Base-by-base conservation (phyloP, 2,797 vertebrate species). In the Zalophus californianus region DNA sequence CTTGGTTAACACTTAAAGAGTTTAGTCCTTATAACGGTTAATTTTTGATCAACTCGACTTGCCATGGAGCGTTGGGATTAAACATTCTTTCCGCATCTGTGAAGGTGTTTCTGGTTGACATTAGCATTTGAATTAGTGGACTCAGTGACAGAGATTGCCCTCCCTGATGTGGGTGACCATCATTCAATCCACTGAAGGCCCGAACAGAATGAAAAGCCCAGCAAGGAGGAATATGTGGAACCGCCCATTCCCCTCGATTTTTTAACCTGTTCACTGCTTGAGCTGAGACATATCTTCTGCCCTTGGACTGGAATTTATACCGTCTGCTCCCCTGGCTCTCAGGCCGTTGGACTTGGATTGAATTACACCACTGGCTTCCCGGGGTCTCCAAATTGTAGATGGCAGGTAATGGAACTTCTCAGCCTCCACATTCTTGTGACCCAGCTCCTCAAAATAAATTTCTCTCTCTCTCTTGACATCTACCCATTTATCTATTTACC, bases 1-100 rank as follows among this genome's bases (percentile, higher is more conserved):
- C 62, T 82, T 54, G 25, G 75, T 68, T 92, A 82, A 68, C 56
- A 72, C 27, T 64, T 84, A 56, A 41, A 41, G n/a, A n/a, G 78
- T 86, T 93, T 87, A 84, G 90, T 62, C 41, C 27, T 60, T 18
- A 21, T 78, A 79, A 44, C 1, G 2, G 60, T 68, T 27, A 83
- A 32, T 58, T 88, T 88, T 62, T 75, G 25, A 44, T 78, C 44
- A 70, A 15, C 7, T 88, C 79, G 38, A 90, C 50, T 60, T 70
- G 21, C 54, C 12, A 14, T 35, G 62, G n/a, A 29, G 50, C 32
- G 21, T n/a, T 41, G 4, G 62, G 70, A 44, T 54, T 29, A 35
- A 58, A 70, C 13, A 18, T 66, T 70, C 52, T 60, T 93, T 78
- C 62, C 54, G 9, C 72, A 44, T 88, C 21, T 89, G n/a, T 52